These are phyloP conservation scores for Brachypodius melanocephalos DNA, from an alignment of 2,113 vertebrate species.

Conservation along the genomic window DNA sequence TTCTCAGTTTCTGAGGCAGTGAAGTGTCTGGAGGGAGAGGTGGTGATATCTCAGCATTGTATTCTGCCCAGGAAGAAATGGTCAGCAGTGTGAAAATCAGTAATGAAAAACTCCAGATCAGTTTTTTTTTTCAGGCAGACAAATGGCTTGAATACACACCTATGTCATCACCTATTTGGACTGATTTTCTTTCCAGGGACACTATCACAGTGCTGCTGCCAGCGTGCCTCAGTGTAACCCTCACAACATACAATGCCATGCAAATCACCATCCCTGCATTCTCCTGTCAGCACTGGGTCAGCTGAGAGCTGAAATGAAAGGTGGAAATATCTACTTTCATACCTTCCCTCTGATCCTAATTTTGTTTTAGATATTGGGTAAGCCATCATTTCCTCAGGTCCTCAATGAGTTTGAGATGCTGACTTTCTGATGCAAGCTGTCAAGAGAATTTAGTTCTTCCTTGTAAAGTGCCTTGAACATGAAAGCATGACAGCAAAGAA, in stretches of 20 bases:
- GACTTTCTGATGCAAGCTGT: neutral
- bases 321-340: neutral
- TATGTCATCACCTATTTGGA: neutral
- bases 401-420: neutral
- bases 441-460: neutral
- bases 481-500: neutral
- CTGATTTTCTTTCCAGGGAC: neutral
- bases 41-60: neutral
- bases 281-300: neutral
- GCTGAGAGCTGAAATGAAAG: neutral
- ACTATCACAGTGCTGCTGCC: neutral
- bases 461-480: neutral
- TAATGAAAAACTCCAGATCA: neutral
- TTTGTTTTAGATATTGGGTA: neutral
- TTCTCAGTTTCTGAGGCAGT: neutral
- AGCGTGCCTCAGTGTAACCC: neutral
- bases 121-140: neutral
- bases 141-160: neutral
- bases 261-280: neutral
- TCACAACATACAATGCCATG: rapidly evolving
- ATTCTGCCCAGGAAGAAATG: neutral
- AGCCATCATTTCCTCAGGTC: neutral
- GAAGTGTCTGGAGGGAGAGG: neutral
- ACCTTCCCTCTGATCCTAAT: neutral
- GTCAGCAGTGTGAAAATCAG: neutral